phyloP scores from a whole-genome alignment of 2,797 vertebrate species.

The Florisuga fusca region DNA sequence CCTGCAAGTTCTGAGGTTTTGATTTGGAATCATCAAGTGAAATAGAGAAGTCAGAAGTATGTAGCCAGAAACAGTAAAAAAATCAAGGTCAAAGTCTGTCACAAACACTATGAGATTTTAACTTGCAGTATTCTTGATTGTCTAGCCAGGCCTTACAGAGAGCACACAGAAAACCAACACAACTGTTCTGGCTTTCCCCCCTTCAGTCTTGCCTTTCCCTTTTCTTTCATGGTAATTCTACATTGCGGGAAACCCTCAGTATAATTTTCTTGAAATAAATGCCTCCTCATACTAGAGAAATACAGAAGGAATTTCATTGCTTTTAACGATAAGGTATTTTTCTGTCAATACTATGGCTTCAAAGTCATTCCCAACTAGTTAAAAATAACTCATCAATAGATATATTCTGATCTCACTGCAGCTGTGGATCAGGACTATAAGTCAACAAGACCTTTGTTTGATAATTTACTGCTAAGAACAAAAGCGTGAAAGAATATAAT shows the following conservation, averaged over 20 bases:
- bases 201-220: not conserved
- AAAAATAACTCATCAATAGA: not conserved
- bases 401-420: not conserved
- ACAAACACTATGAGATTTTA: not conserved
- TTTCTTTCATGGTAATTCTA: not conserved
- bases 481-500: not conserved
- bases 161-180: not conserved
- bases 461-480: not conserved
- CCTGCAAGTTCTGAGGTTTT: not conserved
- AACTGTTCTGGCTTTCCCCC: not conserved
- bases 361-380: not conserved
- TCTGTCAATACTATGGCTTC: not conserved
- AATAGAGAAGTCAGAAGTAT: not conserved
- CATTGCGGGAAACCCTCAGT: not conserved
- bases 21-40: not conserved
- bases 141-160: not conserved
- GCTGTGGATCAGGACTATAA: not conserved
- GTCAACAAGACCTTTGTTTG: not conserved
- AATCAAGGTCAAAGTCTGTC: rapidly evolving
- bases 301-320: not conserved
- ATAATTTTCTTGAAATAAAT: not conserved
- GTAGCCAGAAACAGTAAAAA: not conserved
- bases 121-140: not conserved
- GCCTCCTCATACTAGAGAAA: not conserved
- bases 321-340: not conserved